Base-by-base conservation (phyloP, 1,140 invertebrate species). In the Globodera rostochiensis region DNA sequence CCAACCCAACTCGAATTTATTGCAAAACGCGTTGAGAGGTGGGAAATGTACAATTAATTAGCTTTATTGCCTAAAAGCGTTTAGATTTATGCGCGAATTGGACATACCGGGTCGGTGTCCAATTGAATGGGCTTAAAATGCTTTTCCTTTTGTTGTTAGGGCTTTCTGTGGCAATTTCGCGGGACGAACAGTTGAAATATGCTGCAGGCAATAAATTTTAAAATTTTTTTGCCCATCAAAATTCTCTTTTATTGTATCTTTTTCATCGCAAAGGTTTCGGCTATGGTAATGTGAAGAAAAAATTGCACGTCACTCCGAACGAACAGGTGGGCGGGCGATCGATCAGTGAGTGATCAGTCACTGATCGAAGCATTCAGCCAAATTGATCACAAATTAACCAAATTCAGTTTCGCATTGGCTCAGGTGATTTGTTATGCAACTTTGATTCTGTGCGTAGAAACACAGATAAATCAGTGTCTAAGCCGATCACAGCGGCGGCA, bases 401-500 rank as follows among this genome's bases (percentile, higher is more conserved):
- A 64, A 64, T 64, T 64, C 57, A 88, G 80, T 88, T 88, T 66
- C 80, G 88, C 69, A 83, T 89, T 75, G 88, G 88, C 13, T 89
- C 57, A 64, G 57, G 57, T 64, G 53, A 53, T 53, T 53, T 11
- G 53, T 9, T 36, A 36, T 36, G 57, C 57, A 64, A 15, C 15
- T 64, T 6, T 4, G 5, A 64, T 19, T 19, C 13, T 64, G 57
- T 4, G 13, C 6, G 19, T 19, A 1, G 13, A 19, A 19, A 15
- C 19, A 6, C 13, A 64, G 19, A 64, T 53, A 11, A 15, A 15
- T 64, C 87, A 67, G 87, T 89, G 60, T 90, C 88, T 11, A 89
- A 89, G 69, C 88, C 88, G 60, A 87, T 89, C 47, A 89, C 88
- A 25, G 87, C 88, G 13, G 84, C 88, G 4, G 88, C 88, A 15